These are phyloP conservation scores for Bettongia penicillata DNA, from an alignment of 2,113 vertebrate species.

Conservation along the genomic window DNA sequence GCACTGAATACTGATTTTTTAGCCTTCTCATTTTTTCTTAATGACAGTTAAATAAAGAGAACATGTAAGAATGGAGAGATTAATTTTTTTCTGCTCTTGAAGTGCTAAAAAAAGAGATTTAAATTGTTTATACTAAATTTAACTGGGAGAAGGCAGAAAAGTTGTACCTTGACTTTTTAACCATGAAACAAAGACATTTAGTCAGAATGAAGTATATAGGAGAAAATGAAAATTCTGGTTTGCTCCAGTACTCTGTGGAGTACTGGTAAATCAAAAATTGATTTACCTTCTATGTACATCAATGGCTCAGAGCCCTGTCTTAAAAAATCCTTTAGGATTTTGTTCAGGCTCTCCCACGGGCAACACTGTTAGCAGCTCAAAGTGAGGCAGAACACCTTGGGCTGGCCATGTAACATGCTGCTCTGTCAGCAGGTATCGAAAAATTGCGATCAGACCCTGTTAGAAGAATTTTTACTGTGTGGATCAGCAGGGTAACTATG, in stretches of 20 bases:
- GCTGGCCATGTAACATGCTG: neutral
- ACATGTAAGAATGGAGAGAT: neutral
- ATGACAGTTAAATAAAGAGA: no score
- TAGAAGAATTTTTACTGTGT: neutral
- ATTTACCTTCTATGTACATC: neutral
- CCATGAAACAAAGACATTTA: constrained; percentile 13
- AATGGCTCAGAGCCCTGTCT: neutral
- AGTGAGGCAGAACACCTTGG: neutral
- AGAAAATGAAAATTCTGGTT: neutral
- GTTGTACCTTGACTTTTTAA: neutral
- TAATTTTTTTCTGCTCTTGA: neutral
- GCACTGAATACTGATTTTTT: no score
- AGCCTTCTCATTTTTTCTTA: no score
- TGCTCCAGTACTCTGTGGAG: neutral
- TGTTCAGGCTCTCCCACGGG: neutral
- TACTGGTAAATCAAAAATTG: no score
- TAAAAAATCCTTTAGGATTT: neutral
- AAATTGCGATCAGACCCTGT: constrained; percentile 11
- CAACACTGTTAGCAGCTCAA: neutral
- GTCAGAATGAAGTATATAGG: neutral
- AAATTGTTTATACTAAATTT: neutral
- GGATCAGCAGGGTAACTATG: neutral
- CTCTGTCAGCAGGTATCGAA: constrained; percentile 33
- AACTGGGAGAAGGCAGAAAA: neutral
- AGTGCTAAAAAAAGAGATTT: neutral